Evolutionary conservation across 2,888 invertebrate genomes (phyloP).

Genomic region (Strigamia maritima): DNA sequence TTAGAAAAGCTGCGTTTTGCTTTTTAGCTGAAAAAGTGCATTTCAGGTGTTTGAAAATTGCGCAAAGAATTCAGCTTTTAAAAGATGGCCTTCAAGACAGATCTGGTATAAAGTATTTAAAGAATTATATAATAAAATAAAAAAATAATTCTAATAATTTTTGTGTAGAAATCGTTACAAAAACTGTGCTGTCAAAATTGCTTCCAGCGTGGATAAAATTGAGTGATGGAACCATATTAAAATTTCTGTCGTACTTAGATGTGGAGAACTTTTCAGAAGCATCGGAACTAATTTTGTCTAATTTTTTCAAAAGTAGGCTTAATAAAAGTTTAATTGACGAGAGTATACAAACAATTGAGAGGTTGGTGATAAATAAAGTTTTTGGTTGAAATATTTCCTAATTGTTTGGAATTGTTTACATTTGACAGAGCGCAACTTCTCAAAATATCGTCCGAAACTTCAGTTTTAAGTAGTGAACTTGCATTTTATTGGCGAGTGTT

Average conservation of each 20-base stretch:
- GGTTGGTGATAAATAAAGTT: background rate
- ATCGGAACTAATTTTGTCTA: slow-evolving; percentile 57
- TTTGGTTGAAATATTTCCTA: background rate
- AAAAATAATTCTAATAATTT: background rate
- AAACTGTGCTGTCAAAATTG: slow-evolving; percentile 57
- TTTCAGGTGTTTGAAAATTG: slow-evolving; percentile 61
- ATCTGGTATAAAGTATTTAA: slow-evolving; percentile 55
- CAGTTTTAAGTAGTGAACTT: background rate
- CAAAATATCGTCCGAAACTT: background rate
- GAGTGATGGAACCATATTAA: slow-evolving; percentile 67
- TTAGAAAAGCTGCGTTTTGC: slow-evolving; percentile 63
- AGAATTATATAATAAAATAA: slow-evolving; percentile 48
- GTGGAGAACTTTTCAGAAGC: slow-evolving; percentile 64
- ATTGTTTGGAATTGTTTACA: background rate
- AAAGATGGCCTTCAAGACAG: slow-evolving; percentile 64
- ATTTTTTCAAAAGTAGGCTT: slow-evolving; percentile 54
- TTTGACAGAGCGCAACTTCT: background rate
- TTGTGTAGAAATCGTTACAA: slow-evolving; percentile 50
- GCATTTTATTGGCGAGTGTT: slow-evolving; percentile 65
- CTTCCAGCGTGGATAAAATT: slow-evolving; percentile 73
- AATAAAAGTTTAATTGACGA: background rate
- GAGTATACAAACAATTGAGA: background rate
- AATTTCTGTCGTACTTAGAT: slow-evolving; percentile 70
- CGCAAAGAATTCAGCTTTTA: slow-evolving; percentile 62
- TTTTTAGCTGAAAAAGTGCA: slow-evolving; percentile 58